A percentile compares a stretch with the other conserved stretches of the same genome.
Evolutionary conservation across 2,888 invertebrate species (phyloP).

Genomic region (Epiblema foenella): DNA sequence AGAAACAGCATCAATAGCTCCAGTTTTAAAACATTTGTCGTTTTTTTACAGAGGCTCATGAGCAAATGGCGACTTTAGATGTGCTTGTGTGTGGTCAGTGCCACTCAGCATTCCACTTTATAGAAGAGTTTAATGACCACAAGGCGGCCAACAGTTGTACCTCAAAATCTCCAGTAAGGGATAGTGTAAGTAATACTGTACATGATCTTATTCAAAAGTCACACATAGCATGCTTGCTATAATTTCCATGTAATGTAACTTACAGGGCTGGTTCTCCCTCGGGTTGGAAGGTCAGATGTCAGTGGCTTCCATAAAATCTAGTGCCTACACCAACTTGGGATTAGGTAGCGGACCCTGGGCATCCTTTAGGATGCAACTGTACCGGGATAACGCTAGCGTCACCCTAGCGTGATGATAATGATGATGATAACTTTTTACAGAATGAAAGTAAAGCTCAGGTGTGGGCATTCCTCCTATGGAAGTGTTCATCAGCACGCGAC

Average conservation of each 20-base stretch:
- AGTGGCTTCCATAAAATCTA: too few relatives aligned
- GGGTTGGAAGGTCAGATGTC: too few relatives aligned
- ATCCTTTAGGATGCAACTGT: too few relatives aligned
- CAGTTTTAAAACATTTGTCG: neutral
- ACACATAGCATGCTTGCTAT: too few relatives aligned
- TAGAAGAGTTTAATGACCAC: slow-evolving; percentile 91
- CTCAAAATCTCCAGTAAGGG: slow-evolving; percentile 86
- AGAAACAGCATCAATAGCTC: neutral
- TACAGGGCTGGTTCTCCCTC: too few relatives aligned
- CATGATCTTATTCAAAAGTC: neutral
- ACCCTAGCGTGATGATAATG: too few relatives aligned
- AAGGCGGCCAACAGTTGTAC: slow-evolving; percentile 86
- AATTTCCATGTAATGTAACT: too few relatives aligned
- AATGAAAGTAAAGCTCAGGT: slow-evolving; percentile 92
- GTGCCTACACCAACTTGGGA: too few relatives aligned
- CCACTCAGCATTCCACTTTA: slow-evolving; percentile 91
- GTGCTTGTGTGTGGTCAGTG: slow-evolving; percentile 94
- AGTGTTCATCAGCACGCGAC: slow-evolving; percentile 81
- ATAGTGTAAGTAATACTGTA: slow-evolving; percentile 84
- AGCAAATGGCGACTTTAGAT: slow-evolving; percentile 90
- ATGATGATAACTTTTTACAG: slow-evolving; percentile 67
- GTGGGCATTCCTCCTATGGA: slow-evolving; percentile 94
- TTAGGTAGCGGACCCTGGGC: too few relatives aligned
- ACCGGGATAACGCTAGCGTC: too few relatives aligned
- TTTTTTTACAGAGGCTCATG: slow-evolving; percentile 87